Base-by-base conservation (phyloP, 2,888 invertebrate genomes). In the Furcula furcula region DNA sequence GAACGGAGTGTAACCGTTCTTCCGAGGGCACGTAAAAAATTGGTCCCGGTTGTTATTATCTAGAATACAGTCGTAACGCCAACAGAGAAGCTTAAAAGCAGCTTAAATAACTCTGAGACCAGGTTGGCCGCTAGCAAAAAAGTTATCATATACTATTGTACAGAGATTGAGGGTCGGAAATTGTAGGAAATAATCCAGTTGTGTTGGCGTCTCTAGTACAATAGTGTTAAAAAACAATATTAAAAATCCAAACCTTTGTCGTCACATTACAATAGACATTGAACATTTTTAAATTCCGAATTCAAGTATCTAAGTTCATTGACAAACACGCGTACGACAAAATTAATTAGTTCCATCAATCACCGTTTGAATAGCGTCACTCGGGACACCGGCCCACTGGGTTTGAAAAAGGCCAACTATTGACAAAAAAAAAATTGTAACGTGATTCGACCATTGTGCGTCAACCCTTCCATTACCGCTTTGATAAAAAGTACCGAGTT, bases 291-390 rank as follows among this genome's bases (percentile, higher is more conserved):
- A 66, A 77, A 75, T 77, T 71, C 38, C 29, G 46, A 69, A 76
- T 80, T 84, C 77, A 70, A 85, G 82, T 81, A 68, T 67, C 68
- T 54, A 48, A 64, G 60, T 70, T 65, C 65, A 65, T 67, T 68
- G 57, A 56, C 57, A 69, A 64, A 74, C 71, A 71, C 66, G 71
- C 68, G 72, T 64, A 71, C 73, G 65, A 80, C 76, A 65, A 84
- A 85, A 88, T 87, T 87, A 88, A 87, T 88, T 88, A 88, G 87
- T 86, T 83, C 70, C 86, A 88, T 88, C 87, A 81, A 86, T 88
- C 87, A 85, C 61, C 53, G 49, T 48, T 48, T 81, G 79, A 84
- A 84, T 80, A 63, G 76, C 76, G 81, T 77, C 79, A 76, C 66
- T 62, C 47, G 50, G 40, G 39, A 58, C 65, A 65, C 65, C 72